phyloP scores from a whole-genome alignment of 2,888 invertebrate genomes.

The Ochropacha duplaris region DNA sequence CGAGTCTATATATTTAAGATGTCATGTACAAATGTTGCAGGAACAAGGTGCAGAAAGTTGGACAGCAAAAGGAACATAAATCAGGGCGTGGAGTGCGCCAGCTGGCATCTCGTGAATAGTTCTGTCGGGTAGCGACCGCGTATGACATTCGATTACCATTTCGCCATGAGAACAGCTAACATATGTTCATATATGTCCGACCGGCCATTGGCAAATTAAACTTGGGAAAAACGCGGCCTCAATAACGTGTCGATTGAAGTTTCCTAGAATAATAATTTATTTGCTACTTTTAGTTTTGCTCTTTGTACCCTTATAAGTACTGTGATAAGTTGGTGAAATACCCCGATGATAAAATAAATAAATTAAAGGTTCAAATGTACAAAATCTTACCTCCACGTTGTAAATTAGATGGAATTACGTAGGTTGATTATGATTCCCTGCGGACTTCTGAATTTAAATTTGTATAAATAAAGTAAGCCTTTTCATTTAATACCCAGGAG shows the following conservation, averaged over 20 bases:
- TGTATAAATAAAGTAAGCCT: too few species aligned
- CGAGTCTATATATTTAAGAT: slow-evolving; percentile 65
- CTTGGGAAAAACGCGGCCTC: slow-evolving; percentile 16
- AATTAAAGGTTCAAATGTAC: too few species aligned
- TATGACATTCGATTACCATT: slow-evolving; percentile 77
- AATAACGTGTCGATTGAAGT: background rate
- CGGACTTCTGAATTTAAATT: background rate
- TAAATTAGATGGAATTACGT: background rate
- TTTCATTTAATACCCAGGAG: too few species aligned
- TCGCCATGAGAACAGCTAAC: slow-evolving; percentile 2
- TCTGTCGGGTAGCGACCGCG: slow-evolving; percentile 66
- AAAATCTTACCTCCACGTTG: background rate
- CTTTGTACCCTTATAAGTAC: too few species aligned
- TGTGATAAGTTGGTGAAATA: background rate
- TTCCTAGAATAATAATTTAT: background rate
- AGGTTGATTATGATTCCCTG: background rate
- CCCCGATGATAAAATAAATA: too few species aligned
- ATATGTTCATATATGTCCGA: slow-evolving; percentile 10
- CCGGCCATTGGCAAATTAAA: slow-evolving; percentile 25
- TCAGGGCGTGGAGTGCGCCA: slow-evolving; percentile 62
- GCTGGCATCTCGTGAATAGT: slow-evolving; percentile 67
- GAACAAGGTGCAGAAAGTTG: slow-evolving; percentile 78
- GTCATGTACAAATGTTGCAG: slow-evolving; percentile 76
- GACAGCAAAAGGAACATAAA: slow-evolving; percentile 72
- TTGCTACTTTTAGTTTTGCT: too few species aligned